Evolutionary conservation across 2,888 invertebrate genomes (phyloP), one percentile per base, ranked within the genome.

Genomic region (Eupithecia subfuscata): DNA sequence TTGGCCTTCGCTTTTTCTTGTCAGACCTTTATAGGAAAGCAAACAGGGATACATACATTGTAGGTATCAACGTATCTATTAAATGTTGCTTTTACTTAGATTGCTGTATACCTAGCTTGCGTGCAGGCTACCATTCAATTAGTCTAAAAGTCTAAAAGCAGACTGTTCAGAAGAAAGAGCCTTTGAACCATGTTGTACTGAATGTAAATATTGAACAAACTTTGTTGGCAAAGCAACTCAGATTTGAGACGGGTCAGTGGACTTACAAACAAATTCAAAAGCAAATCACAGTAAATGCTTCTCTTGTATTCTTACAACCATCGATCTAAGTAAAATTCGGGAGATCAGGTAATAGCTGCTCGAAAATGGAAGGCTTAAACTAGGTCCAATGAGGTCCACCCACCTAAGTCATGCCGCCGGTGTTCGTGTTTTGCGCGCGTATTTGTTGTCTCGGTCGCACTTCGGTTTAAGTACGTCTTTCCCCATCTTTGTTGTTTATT

Each of bases 191-290:
- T 67, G 37, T 68, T 8, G 22, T 37, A 67, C 71, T 65, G 40
- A 60, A 68, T 64, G 68, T 64, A 22, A 37, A 65, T 67, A 52
- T 40, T 34, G 4, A 68, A 40, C 56, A 73, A 73, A 73, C 60
- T 68, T 69, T 73, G 56, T 69, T 73, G 37, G 18, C 25, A n/a
- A n/a, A 71, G 14, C 30, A 34, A 22, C 34, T 18, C 65, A 34
- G 14, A 52, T 45, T 69, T 56, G 22, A 18, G 25, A 68, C 68
- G 60, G 68, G 30, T 65, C 71, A 65, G 65, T 65, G 48, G 37
- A 48, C 65, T 48, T 11, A 37, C 64, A 64, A 65, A 71, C 48
- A 37, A 65, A 65, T 71, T 48, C 48, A 11, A 11, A 45, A 52
- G 71, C 48, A 65, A 60, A 71, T 37, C 71, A 64, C 45, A 25